phyloP scores from a whole-genome alignment of 92 coral and sea anemone species.

The Palythoa grandis region DNA sequence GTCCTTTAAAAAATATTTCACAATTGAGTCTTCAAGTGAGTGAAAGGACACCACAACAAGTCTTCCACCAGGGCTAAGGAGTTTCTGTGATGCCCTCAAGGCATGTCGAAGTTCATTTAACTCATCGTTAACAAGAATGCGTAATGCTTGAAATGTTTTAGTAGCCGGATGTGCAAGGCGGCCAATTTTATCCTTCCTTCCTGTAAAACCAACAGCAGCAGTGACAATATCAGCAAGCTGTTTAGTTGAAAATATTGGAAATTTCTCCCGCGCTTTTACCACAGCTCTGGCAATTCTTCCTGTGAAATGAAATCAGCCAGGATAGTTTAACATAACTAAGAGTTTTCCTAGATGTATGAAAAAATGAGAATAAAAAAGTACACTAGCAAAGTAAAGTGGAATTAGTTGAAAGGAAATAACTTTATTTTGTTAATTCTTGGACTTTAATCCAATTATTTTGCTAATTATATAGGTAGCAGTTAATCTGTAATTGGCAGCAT shows the following conservation, averaged over 20 bases:
- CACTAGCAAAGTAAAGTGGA: too few species aligned
- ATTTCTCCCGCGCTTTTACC: conserved; percentile 72
- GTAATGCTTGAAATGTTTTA: conserved; percentile 86
- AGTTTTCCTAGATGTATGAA: too few species aligned
- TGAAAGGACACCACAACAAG: conserved; percentile 85
- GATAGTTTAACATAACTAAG: background rate
- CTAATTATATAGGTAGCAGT: too few species aligned
- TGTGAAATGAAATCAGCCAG: conserved; percentile 17
- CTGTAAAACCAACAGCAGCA: conserved; percentile 70
- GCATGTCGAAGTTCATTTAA: conserved; percentile 86
- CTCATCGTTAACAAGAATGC: conserved; percentile 88
- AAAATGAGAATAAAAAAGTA: too few species aligned
- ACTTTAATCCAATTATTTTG: too few species aligned
- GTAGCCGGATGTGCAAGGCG: conserved; percentile 89
- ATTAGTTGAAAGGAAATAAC: too few species aligned
- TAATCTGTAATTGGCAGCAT: too few species aligned
- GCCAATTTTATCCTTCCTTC: conserved; percentile 69
- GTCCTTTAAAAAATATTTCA: conserved; percentile 74
- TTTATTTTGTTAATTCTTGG: too few species aligned
- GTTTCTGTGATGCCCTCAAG: conserved; percentile 78
- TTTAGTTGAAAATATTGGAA: conserved; percentile 73
- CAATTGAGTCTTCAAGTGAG: conserved; percentile 80
- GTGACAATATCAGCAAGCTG: conserved; percentile 80
- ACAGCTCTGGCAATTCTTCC: conserved; percentile 84
- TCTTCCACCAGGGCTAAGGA: conserved; percentile 82